Base-by-base conservation (phyloP, 1,140 invertebrate species). In the Adelges cooleyi region DNA sequence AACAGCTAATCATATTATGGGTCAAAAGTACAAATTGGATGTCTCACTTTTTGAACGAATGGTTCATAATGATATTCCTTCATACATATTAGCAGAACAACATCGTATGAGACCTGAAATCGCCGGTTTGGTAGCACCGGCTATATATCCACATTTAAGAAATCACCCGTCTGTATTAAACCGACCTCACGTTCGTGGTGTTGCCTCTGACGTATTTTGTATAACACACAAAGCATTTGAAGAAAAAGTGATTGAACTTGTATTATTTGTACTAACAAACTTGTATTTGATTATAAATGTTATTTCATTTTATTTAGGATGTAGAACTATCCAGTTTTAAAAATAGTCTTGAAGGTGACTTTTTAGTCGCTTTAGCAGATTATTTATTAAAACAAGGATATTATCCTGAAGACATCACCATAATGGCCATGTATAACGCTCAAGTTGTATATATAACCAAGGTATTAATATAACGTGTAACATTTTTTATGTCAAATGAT, bases 21-120 rank as follows among this genome's bases (percentile, higher is more conserved):
- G 42, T 17, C 40, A 44, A 62, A 70, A 81, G 46, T 82, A 77
- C 69, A 75, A 83, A 48, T 73, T 86, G 15, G 83, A 87, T 50
- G 78, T 87, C 36, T 89, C 86, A 2, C 74, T 89, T 29, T 88
- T 88, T 72, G 86, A 89, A 72, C 78, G 86, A 33, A 80, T 87
- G 75, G 78, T 87, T n/a, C 74, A 72, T 15, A 82, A 82, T 71
- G 73, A 77, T 1, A 74, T 83, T 11, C 76, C 80, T 40, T 80
- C 76, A 68, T 72, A 76, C 6, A 73, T 75, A 4, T 75, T 85
- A 2, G 69, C 73, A 52, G 76, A 80, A 8, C 84, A 86, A 71
- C 82, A 85, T 71, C 76, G 84, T 44, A 86, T 86, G 84, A 74
- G 83, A 11, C 81, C 81, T 0, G 80, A 82, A 69, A 80, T 86